Conservation (phyloP, 2,113 vertebrate species). For the Ploceus nigricollis region DNA sequence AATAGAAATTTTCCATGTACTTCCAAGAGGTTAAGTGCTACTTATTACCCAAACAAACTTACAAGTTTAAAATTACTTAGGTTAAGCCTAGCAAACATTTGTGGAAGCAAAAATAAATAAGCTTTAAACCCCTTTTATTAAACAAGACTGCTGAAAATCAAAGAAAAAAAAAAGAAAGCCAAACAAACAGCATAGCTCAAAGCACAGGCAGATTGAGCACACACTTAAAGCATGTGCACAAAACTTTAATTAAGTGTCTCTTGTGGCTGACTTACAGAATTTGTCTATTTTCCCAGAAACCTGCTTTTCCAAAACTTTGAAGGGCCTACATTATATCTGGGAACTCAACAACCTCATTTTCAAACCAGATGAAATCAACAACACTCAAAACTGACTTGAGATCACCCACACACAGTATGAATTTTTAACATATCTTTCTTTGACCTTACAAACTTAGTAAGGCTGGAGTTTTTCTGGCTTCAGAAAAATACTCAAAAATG, state of each 20-base stretch:
- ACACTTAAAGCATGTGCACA: neutral
- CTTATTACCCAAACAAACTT: neutral
- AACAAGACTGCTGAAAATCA: neutral
- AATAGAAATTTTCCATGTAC: neutral
- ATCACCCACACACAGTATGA: neutral
- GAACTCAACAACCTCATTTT: neutral
- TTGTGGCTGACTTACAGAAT: neutral
- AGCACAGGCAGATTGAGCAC: neutral
- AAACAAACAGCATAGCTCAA: neutral
- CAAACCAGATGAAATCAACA: neutral
- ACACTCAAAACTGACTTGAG: neutral
- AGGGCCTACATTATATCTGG: neutral
- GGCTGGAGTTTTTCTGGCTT: neutral
- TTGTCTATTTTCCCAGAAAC: neutral
- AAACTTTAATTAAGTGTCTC: neutral
- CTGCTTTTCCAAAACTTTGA: neutral
- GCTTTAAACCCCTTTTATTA: neutral
- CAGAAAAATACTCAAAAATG: neutral
- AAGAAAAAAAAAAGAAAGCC: neutral
- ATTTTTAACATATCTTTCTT: constrained; percentile 22
- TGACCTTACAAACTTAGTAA: neutral
- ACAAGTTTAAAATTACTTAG: neutral
- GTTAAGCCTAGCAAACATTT: neutral
- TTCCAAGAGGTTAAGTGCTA: neutral
- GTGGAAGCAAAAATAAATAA: neutral